Evolutionary conservation across 2,113 vertebrate species (phyloP).

Genomic region (Aptenodytes patagonicus): DNA sequence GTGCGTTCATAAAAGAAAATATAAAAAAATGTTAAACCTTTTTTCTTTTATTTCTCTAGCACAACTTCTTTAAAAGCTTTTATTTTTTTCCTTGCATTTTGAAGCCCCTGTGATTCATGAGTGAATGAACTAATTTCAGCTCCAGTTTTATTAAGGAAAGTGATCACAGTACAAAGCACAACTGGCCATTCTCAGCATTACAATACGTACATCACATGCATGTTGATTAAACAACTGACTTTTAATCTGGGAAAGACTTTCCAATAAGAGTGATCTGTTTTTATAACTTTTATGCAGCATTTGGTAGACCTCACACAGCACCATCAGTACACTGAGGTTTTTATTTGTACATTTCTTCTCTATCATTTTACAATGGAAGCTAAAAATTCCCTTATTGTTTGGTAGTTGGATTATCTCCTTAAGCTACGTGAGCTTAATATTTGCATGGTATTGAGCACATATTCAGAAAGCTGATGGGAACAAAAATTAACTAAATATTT

Average conservation of each 20-base stretch:
- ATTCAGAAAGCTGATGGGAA: background rate
- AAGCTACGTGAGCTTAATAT: background rate
- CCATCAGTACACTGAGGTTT: background rate
- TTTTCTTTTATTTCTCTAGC: background rate
- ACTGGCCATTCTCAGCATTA: background rate
- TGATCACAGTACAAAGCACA: background rate
- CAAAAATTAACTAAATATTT: background rate
- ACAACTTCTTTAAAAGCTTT: background rate
- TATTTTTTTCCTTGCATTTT: background rate
- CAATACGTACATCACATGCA: rapidly evolving
- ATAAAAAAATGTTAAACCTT: background rate
- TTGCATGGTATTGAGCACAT: background rate
- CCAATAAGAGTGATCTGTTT: background rate
- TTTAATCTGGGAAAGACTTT: background rate
- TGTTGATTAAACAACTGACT: background rate
- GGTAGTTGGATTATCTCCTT: background rate
- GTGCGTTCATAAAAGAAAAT: background rate
- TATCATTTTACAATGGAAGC: background rate
- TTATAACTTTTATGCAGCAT: background rate
- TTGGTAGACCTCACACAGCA: background rate
- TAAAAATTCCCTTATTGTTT: background rate
- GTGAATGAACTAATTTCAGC: background rate
- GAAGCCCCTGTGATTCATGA: background rate
- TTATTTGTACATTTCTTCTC: background rate
- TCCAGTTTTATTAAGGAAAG: background rate